Evolutionary conservation across 2,797 vertebrate species (phyloP).

Genomic region (Catamblyrhynchus diadema): DNA sequence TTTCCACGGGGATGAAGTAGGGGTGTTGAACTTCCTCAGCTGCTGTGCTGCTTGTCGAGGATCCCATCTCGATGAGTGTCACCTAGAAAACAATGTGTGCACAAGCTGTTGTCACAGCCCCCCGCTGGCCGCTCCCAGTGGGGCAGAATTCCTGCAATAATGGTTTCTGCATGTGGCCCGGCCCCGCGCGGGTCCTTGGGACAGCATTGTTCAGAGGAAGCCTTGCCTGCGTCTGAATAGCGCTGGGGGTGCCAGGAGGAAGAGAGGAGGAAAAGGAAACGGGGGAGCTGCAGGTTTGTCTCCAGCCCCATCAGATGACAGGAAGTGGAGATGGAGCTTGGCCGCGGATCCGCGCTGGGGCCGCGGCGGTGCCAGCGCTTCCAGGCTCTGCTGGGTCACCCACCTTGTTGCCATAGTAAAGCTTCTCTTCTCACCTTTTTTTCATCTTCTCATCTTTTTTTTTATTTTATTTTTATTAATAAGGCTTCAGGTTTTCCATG

Average conservation of each 20-base stretch:
- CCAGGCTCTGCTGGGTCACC: constrained; percentile 8
- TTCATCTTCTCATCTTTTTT: background rate
- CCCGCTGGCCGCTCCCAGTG: constrained; percentile 54
- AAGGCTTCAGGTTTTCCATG: background rate
- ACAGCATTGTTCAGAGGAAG: constrained; percentile 80
- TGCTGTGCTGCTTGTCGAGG: constrained; percentile 5
- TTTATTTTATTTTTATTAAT: background rate
- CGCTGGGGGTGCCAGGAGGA: constrained; percentile 78
- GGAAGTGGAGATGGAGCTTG: constrained; percentile 72
- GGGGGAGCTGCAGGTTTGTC: constrained; percentile 76
- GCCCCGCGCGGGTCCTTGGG: constrained; percentile 72
- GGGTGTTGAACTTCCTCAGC: constrained; percentile 25
- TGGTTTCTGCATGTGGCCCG: constrained; percentile 81
- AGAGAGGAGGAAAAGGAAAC: constrained; percentile 78
- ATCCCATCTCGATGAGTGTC: constrained; percentile 62
- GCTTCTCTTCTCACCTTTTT: background rate
- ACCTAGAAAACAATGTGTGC: constrained; percentile 67
- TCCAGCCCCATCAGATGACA: constrained; percentile 76
- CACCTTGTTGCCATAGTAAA: background rate
- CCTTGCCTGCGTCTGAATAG: constrained; percentile 77
- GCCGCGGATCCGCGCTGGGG: constrained; percentile 35
- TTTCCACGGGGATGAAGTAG: background rate
- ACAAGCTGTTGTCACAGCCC: constrained; percentile 52
- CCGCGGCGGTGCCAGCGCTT: constrained; percentile 43
- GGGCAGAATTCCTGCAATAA: constrained; percentile 76